These are phyloP conservation scores for Paraescarpia echinospica DNA, from an alignment of 1,140 invertebrate species.

Conservation along the genomic window DNA sequence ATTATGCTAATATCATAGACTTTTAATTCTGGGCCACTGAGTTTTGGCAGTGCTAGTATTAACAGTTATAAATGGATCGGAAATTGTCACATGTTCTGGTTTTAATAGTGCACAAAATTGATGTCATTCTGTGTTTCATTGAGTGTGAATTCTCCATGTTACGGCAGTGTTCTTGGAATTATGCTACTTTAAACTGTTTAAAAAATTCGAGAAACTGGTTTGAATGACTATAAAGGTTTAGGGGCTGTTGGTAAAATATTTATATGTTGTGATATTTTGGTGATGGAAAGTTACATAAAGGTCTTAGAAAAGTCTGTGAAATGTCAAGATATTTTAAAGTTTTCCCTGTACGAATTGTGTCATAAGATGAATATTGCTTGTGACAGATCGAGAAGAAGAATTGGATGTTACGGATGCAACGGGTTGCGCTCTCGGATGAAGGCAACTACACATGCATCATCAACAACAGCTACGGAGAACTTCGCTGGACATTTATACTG, in stretches of 20 bases:
- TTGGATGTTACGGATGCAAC: neutral
- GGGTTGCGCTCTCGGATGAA: neutral
- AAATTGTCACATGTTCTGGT: no score
- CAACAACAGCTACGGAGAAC: constrained; percentile 5
- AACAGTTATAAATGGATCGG: no score
- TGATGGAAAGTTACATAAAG: neutral
- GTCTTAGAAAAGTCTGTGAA: neutral
- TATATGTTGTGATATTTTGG: neutral
- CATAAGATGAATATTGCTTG: neutral
- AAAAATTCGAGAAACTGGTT: no score
- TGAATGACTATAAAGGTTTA: neutral
- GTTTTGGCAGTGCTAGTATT: no score
- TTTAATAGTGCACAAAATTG: no score
- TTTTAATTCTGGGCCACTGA: no score
- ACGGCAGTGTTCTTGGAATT: no score
- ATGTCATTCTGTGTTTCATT: no score
- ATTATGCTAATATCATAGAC: no score
- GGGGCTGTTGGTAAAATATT: neutral
- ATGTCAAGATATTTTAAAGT: no score
- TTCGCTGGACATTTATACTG: neutral
- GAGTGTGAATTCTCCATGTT: no score
- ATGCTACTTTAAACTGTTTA: no score
- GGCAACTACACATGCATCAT: constrained; percentile 17
- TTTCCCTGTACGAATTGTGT: neutral
- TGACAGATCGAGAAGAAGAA: constrained; percentile 7